These are phyloP conservation scores for Coreius guichenoti DNA, from an alignment of 2,797 vertebrate species.

Conservation along the genomic window DNA sequence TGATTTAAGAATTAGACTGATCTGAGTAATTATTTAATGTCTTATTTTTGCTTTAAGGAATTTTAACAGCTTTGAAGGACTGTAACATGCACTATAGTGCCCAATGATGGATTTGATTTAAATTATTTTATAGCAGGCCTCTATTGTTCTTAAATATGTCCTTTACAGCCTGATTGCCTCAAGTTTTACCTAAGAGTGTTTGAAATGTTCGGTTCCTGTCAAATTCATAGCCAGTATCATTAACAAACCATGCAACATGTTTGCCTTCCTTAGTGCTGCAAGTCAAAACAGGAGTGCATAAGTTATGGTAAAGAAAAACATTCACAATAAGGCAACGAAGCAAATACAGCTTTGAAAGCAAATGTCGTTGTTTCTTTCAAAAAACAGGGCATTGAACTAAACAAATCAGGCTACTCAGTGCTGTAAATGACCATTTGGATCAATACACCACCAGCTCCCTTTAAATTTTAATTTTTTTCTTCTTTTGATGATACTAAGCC, in stretches of 20 bases:
- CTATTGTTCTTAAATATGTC: background rate
- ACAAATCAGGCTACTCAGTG: slow-evolving; percentile 30
- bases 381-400: slow-evolving; percentile 8
- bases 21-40: background rate
- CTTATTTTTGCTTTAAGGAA: background rate
- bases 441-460: slow-evolving; percentile 48
- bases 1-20: background rate
- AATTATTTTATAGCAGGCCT: background rate
- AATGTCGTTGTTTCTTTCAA: slow-evolving; percentile 33
- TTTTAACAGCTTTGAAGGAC: background rate
- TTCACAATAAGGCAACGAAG: slow-evolving; percentile 60
- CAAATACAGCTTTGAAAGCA: slow-evolving; percentile 51
- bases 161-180: background rate
- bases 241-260: background rate
- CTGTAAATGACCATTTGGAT: slow-evolving; percentile 47
- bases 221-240: background rate
- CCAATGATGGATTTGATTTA: background rate
- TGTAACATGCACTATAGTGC: background rate
- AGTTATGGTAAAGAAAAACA: slow-evolving; percentile 40
- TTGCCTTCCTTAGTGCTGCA: slow-evolving; percentile 17
- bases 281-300: slow-evolving; percentile 38
- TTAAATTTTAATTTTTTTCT: slow-evolving; percentile 2
- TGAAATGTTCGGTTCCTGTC: background rate
- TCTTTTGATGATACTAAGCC: slow-evolving; percentile 43
- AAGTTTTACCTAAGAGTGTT: slow-evolving; percentile 3